These are phyloP conservation scores for Diachrysia chrysitis DNA, from an alignment of 2,888 invertebrate species.

Conservation along the genomic window DNA sequence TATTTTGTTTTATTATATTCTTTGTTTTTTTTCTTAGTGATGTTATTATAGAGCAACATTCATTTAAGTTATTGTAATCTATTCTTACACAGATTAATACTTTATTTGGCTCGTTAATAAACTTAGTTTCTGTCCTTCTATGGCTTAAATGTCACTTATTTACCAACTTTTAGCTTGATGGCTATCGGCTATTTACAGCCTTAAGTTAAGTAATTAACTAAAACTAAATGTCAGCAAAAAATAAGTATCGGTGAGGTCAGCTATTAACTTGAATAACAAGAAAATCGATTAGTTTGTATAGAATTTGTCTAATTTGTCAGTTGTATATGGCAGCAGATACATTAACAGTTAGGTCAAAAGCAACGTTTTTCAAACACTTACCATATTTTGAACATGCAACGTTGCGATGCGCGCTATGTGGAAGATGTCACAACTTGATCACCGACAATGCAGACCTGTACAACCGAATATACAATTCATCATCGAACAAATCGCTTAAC, in stretches of 20 bases:
- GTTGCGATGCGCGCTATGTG: constrained; percentile 64
- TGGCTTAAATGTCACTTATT: constrained; percentile 4
- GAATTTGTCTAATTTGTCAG: constrained; percentile 42
- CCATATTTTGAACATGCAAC: constrained; percentile 56
- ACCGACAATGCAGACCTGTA: constrained; percentile 59
- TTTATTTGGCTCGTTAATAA: not conserved
- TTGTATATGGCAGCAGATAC: constrained; percentile 33
- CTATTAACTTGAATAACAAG: constrained; percentile 16
- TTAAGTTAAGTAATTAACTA: constrained; percentile 24
- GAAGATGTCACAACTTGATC: constrained; percentile 75
- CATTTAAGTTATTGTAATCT: not conserved
- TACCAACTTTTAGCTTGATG: not conserved
- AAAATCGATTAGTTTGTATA: constrained; percentile 33
- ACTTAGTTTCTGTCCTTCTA: not conserved
- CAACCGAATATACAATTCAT: constrained; percentile 6
- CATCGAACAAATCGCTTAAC: not conserved
- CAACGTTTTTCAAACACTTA: constrained; percentile 44
- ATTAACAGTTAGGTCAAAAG: constrained; percentile 47
- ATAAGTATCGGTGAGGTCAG: constrained; percentile 9
- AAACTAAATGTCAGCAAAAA: constrained; percentile 14
- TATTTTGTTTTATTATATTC: too few species aligned
- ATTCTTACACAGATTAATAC: not conserved
- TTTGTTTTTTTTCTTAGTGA: too few species aligned
- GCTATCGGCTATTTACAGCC: not conserved
- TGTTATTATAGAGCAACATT: too few species aligned